Base-by-base conservation (phyloP, 2,113 vertebrate genomes). In the Tinamus guttatus region DNA sequence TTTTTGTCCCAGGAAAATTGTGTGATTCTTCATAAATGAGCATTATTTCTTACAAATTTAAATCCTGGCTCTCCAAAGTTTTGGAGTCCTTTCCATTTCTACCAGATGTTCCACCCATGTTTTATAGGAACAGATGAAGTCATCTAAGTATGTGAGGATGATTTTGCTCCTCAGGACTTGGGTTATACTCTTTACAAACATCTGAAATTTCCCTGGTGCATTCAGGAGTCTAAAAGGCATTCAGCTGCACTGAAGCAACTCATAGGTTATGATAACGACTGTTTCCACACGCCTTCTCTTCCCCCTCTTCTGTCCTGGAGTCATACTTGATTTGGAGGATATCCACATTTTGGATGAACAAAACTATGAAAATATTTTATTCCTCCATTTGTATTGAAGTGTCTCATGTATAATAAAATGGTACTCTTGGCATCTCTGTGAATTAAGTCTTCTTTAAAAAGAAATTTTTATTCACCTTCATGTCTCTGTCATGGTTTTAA, bases 71-170 rank as follows among this genome's bases (percentile, higher is more conserved):
- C 74, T 89, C 93, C 93, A 89, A 77, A 41, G 81, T 45, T 95
- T 92, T 94, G 70, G 81, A 96, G 94, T 92, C 92, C 89, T 95
- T 93, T 96, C 91, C 94, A 93, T 34, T 93, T 93, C 75, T 87
- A 95, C 89, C 93, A 96, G 94, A 95, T 97, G 96, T 97, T 92
- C 96, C 96, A 91, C 78, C 93, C 94, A 93, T 94, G 84, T 93
- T 95, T 96, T 89, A 97, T 93, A 43, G 95, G 95, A 97, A 96
- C 86, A 92, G 65, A 96, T 97, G 93, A 96, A 97, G 84, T 96
- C 62, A 97, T 94, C 90, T 85, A 95, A 92, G 84, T 86, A 96
- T 94, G 81, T 89, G 71, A 82, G 71, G 63, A 36, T 34, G 22
- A 81, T 87, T 93, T 90, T 90, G 83, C 84, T 93, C 77, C 81